phyloP scores from a whole-genome alignment of 2,113 vertebrate species.

The Mellivora capensis region DNA sequence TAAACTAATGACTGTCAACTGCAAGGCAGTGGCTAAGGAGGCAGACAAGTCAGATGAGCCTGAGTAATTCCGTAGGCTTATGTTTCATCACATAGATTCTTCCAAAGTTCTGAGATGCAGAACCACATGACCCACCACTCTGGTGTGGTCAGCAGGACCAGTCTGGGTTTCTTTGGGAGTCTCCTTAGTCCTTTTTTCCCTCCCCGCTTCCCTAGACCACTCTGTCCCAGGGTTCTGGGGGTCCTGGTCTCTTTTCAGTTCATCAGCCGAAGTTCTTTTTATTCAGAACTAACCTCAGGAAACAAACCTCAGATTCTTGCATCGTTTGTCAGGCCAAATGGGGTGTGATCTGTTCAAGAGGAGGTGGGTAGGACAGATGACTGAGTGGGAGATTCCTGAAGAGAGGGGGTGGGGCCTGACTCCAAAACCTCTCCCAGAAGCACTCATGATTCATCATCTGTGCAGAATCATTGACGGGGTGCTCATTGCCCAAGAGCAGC shows the following conservation, averaged over 20 bases:
- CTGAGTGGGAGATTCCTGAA: neutral
- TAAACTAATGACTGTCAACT: neutral
- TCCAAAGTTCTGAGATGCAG: neutral
- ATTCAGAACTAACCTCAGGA: neutral
- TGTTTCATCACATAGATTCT: neutral
- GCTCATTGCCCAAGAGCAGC: neutral
- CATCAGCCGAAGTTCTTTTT: neutral
- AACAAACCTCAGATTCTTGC: neutral
- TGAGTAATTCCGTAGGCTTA: neutral
- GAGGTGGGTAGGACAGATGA: neutral
- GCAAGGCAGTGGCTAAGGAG: neutral
- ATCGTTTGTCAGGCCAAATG: neutral
- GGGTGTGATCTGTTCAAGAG: neutral
- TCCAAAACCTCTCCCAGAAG: neutral
- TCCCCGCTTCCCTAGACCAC: neutral
- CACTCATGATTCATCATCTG: neutral
- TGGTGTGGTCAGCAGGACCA: neutral
- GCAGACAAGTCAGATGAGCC: neutral
- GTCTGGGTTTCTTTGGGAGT: neutral
- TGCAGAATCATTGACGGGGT: fast-evolving
- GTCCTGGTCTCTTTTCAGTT: neutral
- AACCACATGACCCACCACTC: neutral
- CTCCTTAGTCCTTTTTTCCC: neutral
- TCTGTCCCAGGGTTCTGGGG: neutral
- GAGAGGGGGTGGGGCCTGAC: neutral